phyloP scores from a whole-genome alignment of 30 jellyfish, hydroid and myxozoan genomes.

The Aurelia coerulea region DNA sequence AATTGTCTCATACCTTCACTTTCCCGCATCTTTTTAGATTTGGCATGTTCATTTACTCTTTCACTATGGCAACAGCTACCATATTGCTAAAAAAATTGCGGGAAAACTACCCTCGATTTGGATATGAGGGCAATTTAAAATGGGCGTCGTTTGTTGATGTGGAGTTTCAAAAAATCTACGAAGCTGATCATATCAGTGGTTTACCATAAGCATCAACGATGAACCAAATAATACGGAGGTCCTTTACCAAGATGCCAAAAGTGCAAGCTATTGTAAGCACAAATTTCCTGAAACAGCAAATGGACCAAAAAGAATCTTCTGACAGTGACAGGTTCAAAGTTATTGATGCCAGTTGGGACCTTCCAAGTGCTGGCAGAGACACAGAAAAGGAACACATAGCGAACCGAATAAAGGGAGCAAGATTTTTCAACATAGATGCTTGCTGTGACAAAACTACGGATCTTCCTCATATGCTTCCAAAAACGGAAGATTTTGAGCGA shows the following conservation, averaged over 20 bases:
- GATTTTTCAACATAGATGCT: slow-evolving; percentile 68
- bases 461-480: slow-evolving; percentile 87
- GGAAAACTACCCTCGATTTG: not conserved
- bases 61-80: too few relatives aligned
- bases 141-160: not conserved
- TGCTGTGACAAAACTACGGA: slow-evolving; percentile 73
- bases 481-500: slow-evolving; percentile 43
- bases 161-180: not conserved
- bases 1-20: too few relatives aligned
- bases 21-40: too few relatives aligned
- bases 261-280: slow-evolving; percentile 42
- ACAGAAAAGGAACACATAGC: slow-evolving; percentile 52
- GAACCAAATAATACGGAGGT: slow-evolving; percentile 20
- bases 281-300: slow-evolving; percentile 31
- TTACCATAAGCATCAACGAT: not conserved
- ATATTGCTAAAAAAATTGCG: not conserved
- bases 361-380: slow-evolving; percentile 62
- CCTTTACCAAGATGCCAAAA: not conserved
- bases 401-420: slow-evolving; percentile 72
- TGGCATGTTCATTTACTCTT: too few relatives aligned
- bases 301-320: slow-evolving; percentile 39
- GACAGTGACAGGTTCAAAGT: slow-evolving; percentile 45
- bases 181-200: too few relatives aligned
- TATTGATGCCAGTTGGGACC: slow-evolving; percentile 90
- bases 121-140: not conserved